Conservation (phyloP, 2,797 vertebrate genomes). For the Coranthus polyacanthus region DNA sequence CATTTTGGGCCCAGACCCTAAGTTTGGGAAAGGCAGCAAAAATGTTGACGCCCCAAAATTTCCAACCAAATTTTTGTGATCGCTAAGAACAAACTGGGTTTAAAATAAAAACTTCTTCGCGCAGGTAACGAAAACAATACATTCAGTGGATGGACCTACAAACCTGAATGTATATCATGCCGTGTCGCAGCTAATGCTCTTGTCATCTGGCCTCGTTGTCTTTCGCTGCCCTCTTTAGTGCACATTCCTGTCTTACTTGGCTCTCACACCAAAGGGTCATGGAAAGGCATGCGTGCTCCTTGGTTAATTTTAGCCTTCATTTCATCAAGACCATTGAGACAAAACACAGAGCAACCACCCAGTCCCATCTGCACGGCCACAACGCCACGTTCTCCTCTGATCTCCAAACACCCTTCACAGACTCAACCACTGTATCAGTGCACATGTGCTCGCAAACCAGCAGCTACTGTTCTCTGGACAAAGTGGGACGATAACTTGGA, state of each 20-base stretch:
- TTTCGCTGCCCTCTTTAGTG: conserved; percentile 18
- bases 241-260: conserved; percentile 60
- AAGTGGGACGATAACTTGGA: conserved; percentile 32
- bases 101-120: too few relatives aligned
- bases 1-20: too few relatives aligned
- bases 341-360: conserved; percentile 63
- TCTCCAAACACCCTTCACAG: conserved; percentile 39
- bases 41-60: too few relatives aligned
- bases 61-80: too few relatives aligned
- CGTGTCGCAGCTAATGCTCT: too few relatives aligned
- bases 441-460: conserved; percentile 3
- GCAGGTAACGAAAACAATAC: too few relatives aligned
- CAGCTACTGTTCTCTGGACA: conserved; percentile 19
- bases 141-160: too few relatives aligned
- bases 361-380: conserved; percentile 2
- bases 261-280: conserved; percentile 61
- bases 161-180: too few relatives aligned
- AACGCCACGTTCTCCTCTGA: conserved; percentile 39
- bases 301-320: conserved; percentile 78
- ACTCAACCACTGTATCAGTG: neutral
- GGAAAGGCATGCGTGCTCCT: conserved; percentile 62
- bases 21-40: too few relatives aligned
- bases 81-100: too few relatives aligned
- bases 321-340: conserved; percentile 72
- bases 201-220: conserved; percentile 13